phyloP scores from a whole-genome alignment of 2,113 vertebrate species.

The Rhinogobius similis region DNA sequence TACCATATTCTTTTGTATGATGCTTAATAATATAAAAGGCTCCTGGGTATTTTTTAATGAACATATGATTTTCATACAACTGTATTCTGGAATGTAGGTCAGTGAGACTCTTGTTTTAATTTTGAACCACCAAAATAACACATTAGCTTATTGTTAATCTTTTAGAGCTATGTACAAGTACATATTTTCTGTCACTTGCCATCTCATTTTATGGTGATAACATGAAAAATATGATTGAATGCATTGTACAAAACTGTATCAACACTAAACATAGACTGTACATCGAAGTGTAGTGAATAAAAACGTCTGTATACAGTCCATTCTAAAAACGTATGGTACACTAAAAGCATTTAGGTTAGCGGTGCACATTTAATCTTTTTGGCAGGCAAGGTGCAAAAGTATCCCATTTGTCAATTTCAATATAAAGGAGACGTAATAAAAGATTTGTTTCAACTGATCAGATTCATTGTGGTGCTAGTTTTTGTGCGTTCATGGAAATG shows the following conservation, averaged over 20 bases:
- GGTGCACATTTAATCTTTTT: slow-evolving; percentile 37
- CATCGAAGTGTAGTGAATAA: no score
- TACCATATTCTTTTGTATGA: not conserved
- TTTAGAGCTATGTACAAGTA: not conserved
- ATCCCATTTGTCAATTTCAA: slow-evolving; percentile 13
- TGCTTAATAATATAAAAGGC: not conserved
- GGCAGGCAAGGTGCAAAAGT: slow-evolving; percentile 13
- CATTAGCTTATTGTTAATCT: not conserved
- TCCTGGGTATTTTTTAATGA: not conserved
- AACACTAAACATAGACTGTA: no score
- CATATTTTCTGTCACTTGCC: not conserved
- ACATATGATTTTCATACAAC: not conserved
- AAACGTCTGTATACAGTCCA: no score
- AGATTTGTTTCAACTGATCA: not conserved
- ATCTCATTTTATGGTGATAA: not conserved
- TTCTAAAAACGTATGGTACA: slow-evolving; percentile 54
- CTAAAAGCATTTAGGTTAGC: slow-evolving; percentile 58
- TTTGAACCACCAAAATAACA: no score
- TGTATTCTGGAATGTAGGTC: not conserved
- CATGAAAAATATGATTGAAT: not conserved
- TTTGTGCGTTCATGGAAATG: slow-evolving; percentile 50
- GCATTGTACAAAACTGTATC: no score
- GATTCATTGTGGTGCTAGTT: slow-evolving; percentile 17
- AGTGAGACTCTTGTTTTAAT: not conserved
- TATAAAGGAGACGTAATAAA: slow-evolving; percentile 9